These are phyloP conservation scores for Acleris emargana DNA, from an alignment of 2,888 invertebrate species.

Conservation along the genomic window DNA sequence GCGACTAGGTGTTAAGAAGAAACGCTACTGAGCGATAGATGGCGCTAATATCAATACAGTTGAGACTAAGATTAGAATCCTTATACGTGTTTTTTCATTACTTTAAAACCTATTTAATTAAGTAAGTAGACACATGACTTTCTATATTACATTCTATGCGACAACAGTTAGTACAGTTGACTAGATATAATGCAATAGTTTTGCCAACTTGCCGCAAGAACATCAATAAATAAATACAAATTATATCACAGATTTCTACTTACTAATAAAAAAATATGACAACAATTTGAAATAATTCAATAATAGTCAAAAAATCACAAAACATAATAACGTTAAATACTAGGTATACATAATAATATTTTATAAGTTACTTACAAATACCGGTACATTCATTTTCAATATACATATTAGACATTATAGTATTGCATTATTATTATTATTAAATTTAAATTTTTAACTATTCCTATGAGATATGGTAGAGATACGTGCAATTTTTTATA, in stretches of 20 bases:
- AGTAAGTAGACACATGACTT: too few species aligned
- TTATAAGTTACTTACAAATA: too few species aligned
- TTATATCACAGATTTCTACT: slow-evolving; percentile 25
- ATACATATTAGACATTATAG: not conserved
- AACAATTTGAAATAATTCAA: not conserved
- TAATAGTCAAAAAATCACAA: too few species aligned
- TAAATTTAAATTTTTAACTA: not conserved
- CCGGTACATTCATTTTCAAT: too few species aligned
- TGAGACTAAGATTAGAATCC: too few species aligned
- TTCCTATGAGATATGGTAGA: not conserved
- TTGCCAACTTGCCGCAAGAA: not conserved
- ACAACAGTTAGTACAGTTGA: too few species aligned
- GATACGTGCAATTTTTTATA: not conserved
- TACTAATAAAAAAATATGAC: not conserved
- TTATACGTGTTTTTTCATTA: too few species aligned
- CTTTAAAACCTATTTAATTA: too few species aligned
- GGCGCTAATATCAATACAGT: not conserved
- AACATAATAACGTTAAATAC: too few species aligned
- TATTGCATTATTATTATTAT: too few species aligned
- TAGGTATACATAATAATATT: too few species aligned
- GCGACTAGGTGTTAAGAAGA: not conserved
- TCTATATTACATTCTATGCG: too few species aligned
- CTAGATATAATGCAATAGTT: not conserved
- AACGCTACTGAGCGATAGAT: slow-evolving; percentile 24
- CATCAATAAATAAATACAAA: slow-evolving; percentile 7